Evolutionary conservation across 1,140 invertebrate genomes (phyloP).

Genomic region (Melitaea cinxia): DNA sequence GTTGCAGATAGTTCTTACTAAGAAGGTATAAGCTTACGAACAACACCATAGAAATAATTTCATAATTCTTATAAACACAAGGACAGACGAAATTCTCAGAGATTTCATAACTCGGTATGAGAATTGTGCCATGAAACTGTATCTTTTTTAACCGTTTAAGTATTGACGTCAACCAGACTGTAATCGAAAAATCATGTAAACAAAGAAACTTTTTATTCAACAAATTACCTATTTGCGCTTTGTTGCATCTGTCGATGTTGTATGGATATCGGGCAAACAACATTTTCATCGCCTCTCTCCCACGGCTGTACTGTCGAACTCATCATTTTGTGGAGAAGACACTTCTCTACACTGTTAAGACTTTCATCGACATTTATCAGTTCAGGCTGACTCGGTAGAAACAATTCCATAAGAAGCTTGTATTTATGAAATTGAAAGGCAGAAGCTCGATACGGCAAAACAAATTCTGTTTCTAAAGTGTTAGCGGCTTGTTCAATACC

Average conservation of each 20-base stretch:
- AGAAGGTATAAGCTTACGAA: no score
- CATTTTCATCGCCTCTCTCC: constrained; percentile 79
- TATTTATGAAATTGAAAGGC: constrained; percentile 83
- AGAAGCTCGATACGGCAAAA: constrained; percentile 83
- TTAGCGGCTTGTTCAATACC: constrained; percentile 82
- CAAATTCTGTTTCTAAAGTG: constrained; percentile 69
- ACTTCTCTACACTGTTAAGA: constrained; percentile 80
- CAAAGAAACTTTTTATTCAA: not conserved
- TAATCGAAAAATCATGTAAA: no score
- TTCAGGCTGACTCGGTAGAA: constrained; percentile 80
- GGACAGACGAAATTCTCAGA: no score
- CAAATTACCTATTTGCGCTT: constrained; percentile 51
- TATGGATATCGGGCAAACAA: constrained; percentile 73
- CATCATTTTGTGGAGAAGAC: constrained; percentile 83
- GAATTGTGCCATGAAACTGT: no score
- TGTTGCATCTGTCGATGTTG: constrained; percentile 49
- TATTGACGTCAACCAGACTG: no score
- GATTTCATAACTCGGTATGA: no score
- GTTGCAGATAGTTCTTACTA: no score
- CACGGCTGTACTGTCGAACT: constrained; percentile 82
- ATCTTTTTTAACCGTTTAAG: no score
- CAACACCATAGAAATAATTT: no score
- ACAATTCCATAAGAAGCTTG: constrained; percentile 82
- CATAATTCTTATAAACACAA: no score
- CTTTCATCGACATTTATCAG: constrained; percentile 70